Conservation (phyloP, 2,888 invertebrate genomes). For the Oscheius sp. region DNA sequence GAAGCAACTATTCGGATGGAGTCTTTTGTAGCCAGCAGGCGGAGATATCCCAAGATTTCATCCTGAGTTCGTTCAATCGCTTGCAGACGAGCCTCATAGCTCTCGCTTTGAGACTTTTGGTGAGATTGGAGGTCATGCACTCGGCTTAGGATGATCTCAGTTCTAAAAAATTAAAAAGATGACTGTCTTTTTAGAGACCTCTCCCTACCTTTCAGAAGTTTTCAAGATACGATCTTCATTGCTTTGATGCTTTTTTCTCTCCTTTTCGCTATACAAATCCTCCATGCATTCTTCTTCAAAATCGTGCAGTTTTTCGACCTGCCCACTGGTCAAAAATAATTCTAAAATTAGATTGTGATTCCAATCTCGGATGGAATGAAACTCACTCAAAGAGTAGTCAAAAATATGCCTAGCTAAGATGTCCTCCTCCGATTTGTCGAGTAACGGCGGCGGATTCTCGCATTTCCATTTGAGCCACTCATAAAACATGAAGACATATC, state of each 20-base stretch:
- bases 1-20: constrained; percentile 1
- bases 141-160: constrained; percentile 72
- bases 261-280: constrained; percentile 88
- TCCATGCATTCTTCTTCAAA: constrained; percentile 86
- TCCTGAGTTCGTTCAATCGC: constrained; percentile 59
- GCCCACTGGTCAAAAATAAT: constrained; percentile 76
- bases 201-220: constrained; percentile 72
- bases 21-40: constrained; percentile 32
- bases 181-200: background rate
- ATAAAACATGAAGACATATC: constrained; percentile 57
- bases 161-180: constrained; percentile 36
- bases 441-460: constrained; percentile 64
- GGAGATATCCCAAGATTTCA: constrained; percentile 42
- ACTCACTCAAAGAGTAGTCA: constrained; percentile 65
- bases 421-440: constrained; percentile 33
- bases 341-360: constrained; percentile 34
- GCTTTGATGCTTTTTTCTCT: constrained; percentile 72
- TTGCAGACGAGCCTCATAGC: constrained; percentile 57
- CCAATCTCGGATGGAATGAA: background rate
- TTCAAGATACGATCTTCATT: constrained; percentile 72
- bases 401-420: constrained; percentile 35
- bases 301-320: constrained; percentile 91
- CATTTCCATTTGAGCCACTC: constrained; percentile 47
- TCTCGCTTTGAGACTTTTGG: constrained; percentile 54
- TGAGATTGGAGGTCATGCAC: constrained; percentile 72